Conservation (phyloP, 2,797 vertebrate genomes). For the Anguilla megastoma region DNA sequence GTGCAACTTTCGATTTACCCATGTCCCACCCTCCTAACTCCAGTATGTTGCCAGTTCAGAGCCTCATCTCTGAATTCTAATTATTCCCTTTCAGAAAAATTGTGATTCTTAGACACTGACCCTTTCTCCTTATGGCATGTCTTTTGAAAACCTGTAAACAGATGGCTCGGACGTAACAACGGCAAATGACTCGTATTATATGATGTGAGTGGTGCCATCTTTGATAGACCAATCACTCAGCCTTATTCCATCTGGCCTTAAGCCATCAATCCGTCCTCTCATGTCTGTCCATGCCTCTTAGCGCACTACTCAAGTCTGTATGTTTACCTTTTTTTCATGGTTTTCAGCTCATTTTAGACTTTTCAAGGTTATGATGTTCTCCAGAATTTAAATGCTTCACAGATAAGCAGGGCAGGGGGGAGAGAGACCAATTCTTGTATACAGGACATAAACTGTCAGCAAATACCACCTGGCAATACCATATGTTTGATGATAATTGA, state of each 20-base stretch:
- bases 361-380: neutral
- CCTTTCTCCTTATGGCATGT: neutral
- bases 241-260: neutral
- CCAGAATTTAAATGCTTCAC: neutral
- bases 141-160: neutral
- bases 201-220: neutral
- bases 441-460: neutral
- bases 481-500: constrained; percentile 20
- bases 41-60: neutral
- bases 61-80: neutral
- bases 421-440: neutral
- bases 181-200: neutral
- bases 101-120: neutral
- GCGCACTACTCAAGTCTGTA: neutral
- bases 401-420: neutral
- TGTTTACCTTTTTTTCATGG: neutral
- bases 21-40: neutral
- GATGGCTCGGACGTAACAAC: neutral
- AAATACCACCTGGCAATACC: neutral
- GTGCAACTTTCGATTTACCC: neutral
- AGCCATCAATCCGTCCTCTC: neutral
- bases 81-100: neutral
- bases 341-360: neutral
- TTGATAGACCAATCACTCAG: neutral
- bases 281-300: neutral